Base-by-base conservation (phyloP, 2,113 vertebrate genomes). In the Mirounga angustirostris region DNA sequence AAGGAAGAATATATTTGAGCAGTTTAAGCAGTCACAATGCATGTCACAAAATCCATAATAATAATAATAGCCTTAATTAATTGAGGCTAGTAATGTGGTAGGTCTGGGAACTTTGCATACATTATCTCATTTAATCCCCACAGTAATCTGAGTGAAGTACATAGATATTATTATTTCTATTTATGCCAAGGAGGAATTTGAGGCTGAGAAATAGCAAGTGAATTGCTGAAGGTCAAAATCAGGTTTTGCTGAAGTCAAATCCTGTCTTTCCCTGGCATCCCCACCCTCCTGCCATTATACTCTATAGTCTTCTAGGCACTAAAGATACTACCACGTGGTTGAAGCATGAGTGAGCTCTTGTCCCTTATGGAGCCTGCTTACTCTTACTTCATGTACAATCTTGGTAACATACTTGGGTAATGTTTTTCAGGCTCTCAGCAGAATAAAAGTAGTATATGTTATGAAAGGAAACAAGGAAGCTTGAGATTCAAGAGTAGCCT, bases 401-500 rank as follows among this genome's bases (percentile, higher is more conserved):
- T n/a, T 67, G 67, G 40, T 65, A 92, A 81, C 21, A 61, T 1
- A 36, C 78, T 79, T 30, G 6, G 80, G 73, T 95, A 89, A 96
- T 96, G 82, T n/a, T 65, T 87, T 73, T 30, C 84, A 61, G 76
- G 52, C 52, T 74, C 15, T 95, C 59, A 18, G 15, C 11, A 26
- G 59, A 81, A 94, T 22, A 96, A 73, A 76, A 93, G 95, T 69
- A 58, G 56, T 30, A 54, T n/a, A 67, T 56, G 43, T 80, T 83
- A 65, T 46, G 54, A 76, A 92, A 94, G 94, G 33, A 86, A 93
- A 63, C 87, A 85, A 61, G 43, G 63, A 80, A 56, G 28, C 50
- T 96, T 94, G 81, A 93, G 84, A 95, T 43, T 81, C 79, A 78
- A 65, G 13, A 92, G 15, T 5, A 94, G 40, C 36, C 50, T 79